Percentiles rank a stretch among this genome's conserved stretches.
Conservation (phyloP, 2,113 vertebrate genomes). For the Aegypius monachus region DNA sequence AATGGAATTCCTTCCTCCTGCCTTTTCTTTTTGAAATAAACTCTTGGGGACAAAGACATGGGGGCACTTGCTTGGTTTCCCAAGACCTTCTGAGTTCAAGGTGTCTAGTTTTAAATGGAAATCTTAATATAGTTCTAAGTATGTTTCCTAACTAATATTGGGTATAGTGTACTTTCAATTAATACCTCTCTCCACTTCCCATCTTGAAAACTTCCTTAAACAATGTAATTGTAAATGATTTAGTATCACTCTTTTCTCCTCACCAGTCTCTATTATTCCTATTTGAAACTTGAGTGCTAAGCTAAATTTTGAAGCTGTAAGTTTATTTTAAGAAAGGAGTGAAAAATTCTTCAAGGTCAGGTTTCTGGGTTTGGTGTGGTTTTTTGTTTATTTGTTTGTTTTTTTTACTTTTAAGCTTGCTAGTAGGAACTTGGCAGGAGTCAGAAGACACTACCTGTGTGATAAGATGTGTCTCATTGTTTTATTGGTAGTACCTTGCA, state of each 20-base stretch:
- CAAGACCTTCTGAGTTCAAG: not conserved
- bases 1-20: not conserved
- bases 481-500: not conserved
- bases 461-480: not conserved
- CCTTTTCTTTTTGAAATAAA: not conserved
- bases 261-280: not conserved
- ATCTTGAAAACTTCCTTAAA: not conserved
- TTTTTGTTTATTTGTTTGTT: not conserved
- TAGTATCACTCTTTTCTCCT: not conserved
- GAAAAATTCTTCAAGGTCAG: not conserved
- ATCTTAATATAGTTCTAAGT: not conserved
- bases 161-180: not conserved
- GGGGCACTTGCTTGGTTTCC: not conserved
- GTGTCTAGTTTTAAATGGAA: not conserved
- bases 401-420: not conserved
- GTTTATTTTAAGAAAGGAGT: not conserved
- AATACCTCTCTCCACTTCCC: not conserved
- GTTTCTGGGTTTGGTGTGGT: not conserved
- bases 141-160: not conserved
- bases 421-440: not conserved
- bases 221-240: not conserved
- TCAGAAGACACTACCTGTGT: not conserved
- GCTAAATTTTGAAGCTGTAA: not conserved
- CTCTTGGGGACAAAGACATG: not conserved
- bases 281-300: not conserved